phyloP scores from a whole-genome alignment of 2,113 vertebrate genomes.

The Laticauda colubrina region DNA sequence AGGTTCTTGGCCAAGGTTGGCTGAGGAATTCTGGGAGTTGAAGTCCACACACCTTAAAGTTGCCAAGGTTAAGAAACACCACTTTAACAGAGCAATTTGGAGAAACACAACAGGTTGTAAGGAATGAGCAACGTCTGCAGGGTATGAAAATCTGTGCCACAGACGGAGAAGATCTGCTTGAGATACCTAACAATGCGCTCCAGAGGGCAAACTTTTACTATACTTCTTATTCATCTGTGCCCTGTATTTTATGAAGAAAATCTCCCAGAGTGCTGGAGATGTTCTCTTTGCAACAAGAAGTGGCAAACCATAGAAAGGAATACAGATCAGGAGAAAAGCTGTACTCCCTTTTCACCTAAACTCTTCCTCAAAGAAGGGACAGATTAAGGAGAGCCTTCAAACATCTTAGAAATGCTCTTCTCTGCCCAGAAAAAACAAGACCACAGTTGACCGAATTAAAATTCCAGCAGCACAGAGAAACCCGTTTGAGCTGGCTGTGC shows the following conservation, averaged over 20 bases:
- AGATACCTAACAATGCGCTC: no score
- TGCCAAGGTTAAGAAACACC: neutral
- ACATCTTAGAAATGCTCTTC: slow-evolving; percentile 1
- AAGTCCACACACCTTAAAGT: neutral
- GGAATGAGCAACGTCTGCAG: neutral
- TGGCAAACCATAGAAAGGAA: neutral
- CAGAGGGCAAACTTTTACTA: neutral
- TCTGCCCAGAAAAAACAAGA: neutral
- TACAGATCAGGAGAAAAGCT: neutral
- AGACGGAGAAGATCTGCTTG: neutral
- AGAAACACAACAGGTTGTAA: neutral
- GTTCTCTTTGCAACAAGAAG: neutral
- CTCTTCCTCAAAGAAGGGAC: neutral
- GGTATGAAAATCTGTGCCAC: neutral
- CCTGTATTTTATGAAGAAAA: neutral
- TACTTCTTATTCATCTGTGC: neutral
- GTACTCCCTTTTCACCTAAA: neutral
- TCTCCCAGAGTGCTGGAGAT: neutral
- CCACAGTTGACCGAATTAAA: slow-evolving; percentile 11
- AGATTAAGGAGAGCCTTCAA: neutral
- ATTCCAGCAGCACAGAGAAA: slow-evolving; percentile 8
- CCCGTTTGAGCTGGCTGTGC: neutral
- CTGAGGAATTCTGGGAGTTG: no score
- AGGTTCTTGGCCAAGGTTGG: neutral
- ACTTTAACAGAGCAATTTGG: neutral